Percentiles rank a stretch among this genome's conserved stretches.
These are phyloP conservation scores for Protobothrops mucrosquamatus DNA, from an alignment of 2,113 vertebrate genomes.

Conservation along the genomic window DNA sequence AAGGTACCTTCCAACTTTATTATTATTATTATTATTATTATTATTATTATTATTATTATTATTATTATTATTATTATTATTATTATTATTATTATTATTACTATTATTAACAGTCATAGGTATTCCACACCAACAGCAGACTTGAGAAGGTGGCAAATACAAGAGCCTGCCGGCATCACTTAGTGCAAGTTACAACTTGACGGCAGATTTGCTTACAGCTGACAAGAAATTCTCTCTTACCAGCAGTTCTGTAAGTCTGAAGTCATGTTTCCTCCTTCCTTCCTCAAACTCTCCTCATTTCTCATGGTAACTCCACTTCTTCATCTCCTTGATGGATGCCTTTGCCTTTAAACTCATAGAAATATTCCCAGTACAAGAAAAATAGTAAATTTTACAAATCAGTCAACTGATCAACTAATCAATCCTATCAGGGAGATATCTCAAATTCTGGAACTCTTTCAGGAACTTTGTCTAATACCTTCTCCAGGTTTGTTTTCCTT, in stretches of 20 bases:
- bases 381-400: background rate
- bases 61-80: too few relatives aligned
- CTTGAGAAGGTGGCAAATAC: background rate
- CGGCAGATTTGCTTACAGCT: background rate
- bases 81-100: too few relatives aligned
- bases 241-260: background rate
- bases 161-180: background rate
- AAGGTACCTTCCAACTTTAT: too few relatives aligned
- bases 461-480: background rate
- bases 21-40: too few relatives aligned
- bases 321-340: background rate
- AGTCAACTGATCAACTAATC: background rate
- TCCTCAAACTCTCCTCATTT: background rate
- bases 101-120: background rate
- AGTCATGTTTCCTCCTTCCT: background rate
- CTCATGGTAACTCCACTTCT: background rate
- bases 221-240: background rate
- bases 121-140: background rate
- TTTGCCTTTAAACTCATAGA: background rate
- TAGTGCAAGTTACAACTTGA: too few relatives aligned
- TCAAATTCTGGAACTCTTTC: background rate
- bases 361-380: background rate
- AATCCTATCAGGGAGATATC: background rate
- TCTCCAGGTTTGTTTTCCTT: background rate
- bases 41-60: too few relatives aligned